A percentile compares a stretch with the other conserved stretches of the same genome.
phyloP scores from a whole-genome alignment of 2,113 vertebrate genomes.

The Edolisoma coerulescens region DNA sequence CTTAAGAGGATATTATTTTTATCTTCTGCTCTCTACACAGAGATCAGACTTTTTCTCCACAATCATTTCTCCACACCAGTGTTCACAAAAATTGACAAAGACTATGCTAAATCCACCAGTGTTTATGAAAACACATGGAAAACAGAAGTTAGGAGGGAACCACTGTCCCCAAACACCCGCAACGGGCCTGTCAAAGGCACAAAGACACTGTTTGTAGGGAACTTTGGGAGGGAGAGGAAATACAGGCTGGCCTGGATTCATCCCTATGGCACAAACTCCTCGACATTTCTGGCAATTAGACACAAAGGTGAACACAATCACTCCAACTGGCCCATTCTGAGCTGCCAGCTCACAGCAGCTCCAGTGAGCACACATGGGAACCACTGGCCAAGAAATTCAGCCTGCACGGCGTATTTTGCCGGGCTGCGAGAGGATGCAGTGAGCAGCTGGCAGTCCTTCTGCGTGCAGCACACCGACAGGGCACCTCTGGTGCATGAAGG shows the following conservation, averaged over 20 bases:
- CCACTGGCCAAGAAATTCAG: background rate
- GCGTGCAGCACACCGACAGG: background rate
- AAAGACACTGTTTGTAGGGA: background rate
- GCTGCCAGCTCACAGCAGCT: background rate
- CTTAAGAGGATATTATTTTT: background rate
- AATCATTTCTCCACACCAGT: background rate
- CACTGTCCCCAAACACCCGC: background rate
- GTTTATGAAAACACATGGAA: background rate
- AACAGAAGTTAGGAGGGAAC: background rate
- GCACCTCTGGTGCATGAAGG: background rate
- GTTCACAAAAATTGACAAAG: background rate
- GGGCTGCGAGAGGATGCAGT: background rate
- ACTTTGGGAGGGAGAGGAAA: background rate
- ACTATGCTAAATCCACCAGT: background rate
- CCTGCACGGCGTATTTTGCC: background rate
- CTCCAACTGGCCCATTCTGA: background rate
- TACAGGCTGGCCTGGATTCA: background rate
- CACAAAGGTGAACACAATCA: background rate
- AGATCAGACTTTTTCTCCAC: background rate
- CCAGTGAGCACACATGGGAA: accelerated
- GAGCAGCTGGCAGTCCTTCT: background rate
- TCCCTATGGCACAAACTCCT: background rate
- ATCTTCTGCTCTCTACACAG: background rate
- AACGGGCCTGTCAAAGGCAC: background rate
- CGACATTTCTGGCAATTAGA: background rate